Evolutionary conservation across 2,888 invertebrate species (phyloP).

Genomic region (Phengaris alcon): DNA sequence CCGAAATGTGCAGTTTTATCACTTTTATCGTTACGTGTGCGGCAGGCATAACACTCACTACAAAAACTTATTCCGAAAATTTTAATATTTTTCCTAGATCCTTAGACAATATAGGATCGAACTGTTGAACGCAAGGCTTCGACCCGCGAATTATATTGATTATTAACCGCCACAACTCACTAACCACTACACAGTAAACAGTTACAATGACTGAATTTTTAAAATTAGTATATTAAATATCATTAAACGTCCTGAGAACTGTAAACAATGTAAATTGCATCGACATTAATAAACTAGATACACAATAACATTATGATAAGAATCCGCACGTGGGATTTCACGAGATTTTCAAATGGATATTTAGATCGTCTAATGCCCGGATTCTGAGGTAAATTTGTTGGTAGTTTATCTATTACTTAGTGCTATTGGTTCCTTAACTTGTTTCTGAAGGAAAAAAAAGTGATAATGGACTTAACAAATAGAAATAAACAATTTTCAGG

Average conservation of each 20-base stretch:
- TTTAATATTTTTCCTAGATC: too few species aligned
- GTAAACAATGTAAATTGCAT: conserved; percentile 35
- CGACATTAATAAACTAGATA: conserved; percentile 21
- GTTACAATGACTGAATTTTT: conserved; percentile 15
- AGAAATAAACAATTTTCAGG: too few species aligned
- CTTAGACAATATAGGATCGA: conserved; percentile 18
- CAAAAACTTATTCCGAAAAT: too few species aligned
- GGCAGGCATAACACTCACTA: too few species aligned
- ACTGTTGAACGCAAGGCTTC: neutral
- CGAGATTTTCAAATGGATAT: neutral
- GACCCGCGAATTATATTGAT: too few species aligned
- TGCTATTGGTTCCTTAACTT: too few species aligned
- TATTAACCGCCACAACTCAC: too few species aligned
- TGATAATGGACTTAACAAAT: too few species aligned
- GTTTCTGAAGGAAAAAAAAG: too few species aligned
- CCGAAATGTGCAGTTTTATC: too few species aligned
- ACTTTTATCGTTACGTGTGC: too few species aligned
- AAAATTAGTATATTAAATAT: conserved; percentile 32
- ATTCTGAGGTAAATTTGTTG: neutral
- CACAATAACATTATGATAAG: neutral
- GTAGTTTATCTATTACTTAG: too few species aligned
- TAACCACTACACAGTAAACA: conserved; percentile 29
- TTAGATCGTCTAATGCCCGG: neutral
- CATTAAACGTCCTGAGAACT: conserved; percentile 36
- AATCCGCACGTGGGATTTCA: neutral